Percentiles rank a stretch among this genome's conserved stretches.
phyloP scores from a whole-genome alignment of 2,113 vertebrate genomes.

The Tilapia sparmanii region DNA sequence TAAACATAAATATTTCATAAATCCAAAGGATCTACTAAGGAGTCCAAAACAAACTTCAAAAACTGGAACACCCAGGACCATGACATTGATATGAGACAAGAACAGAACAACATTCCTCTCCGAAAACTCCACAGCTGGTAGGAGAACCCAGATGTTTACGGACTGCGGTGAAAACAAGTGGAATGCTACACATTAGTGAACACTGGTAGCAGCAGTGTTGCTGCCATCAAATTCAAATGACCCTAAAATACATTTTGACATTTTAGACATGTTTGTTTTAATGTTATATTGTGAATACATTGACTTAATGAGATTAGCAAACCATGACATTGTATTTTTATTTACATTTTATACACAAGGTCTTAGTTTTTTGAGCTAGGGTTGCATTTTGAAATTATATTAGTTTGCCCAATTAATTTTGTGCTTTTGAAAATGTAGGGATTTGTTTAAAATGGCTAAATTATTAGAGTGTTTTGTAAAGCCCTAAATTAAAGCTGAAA shows the following conservation, averaged over 20 bases:
- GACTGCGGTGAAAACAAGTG: not conserved
- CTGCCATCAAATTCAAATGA: not conserved
- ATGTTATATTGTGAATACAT: not conserved
- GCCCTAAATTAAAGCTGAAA: not conserved
- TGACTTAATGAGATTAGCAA: not conserved
- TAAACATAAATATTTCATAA: not conserved
- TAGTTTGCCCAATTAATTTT: not conserved
- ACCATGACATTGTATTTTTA: not conserved
- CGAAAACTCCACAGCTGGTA: not conserved
- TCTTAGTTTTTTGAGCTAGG: not conserved
- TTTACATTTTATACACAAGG: not conserved
- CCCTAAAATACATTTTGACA: not conserved
- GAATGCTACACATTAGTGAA: not conserved
- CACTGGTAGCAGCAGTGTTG: not conserved
- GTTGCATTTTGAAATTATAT: not conserved
- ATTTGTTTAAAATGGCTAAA: not conserved
- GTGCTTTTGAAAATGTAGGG: not conserved
- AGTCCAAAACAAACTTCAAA: not conserved
- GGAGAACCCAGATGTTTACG: not conserved
- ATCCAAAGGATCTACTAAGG: not conserved
- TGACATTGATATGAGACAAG: not conserved
- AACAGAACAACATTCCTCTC: not conserved
- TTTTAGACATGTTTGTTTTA: not conserved
- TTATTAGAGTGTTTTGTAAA: not conserved
- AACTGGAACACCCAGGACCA: not conserved